Base-by-base conservation (phyloP, 2,888 invertebrate species). In the Dascillus cervinus region DNA sequence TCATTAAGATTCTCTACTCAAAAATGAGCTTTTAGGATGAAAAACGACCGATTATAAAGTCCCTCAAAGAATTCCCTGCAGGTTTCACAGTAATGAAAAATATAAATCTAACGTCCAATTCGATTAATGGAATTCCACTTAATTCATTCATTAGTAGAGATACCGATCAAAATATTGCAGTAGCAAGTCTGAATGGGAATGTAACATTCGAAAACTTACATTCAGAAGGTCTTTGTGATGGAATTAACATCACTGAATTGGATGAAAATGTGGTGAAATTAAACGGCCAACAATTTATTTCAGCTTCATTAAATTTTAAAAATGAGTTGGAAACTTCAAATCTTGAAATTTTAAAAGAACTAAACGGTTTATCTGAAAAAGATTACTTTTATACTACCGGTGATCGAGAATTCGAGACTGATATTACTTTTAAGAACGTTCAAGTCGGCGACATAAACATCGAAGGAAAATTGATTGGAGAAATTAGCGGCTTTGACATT, bases 121-220 rank as follows among this genome's bases (percentile, higher is more conserved):
- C 45, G 3, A 58, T 77, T 1, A 73, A 69, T 43, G 57, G 61
- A 8, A 64, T 70, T 32, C 43, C 57, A 1, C 37, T 73, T 1
- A 49, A 64, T 1, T 55, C 65, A 3, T 67, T 75, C 37, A 50
- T 74, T 1, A 71, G 71, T 2, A 56, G 60, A 36, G 62, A 71
- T 26, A 67, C 67, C 0, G 55, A 63, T 1, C 75, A 77, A 55
- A 43, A 52, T 1, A 47, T 77, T 1, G 47, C 61, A 23, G 32
- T 70, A 0, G 50, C 56, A 4, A 41, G 49, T 4, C 43, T 72
- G 1, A 55, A 62, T 2, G 67, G 67, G 1, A 54, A 64, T 28
- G 57, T 71, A 1, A 55, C 52, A 24, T 68, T 77, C 15, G 59
- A 68, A 22, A 60, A 66, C 34, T 46, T 77, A 2, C 44, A 53